phyloP scores from a whole-genome alignment of 2,797 vertebrate species.

The Rousettus madagascariensis region DNA sequence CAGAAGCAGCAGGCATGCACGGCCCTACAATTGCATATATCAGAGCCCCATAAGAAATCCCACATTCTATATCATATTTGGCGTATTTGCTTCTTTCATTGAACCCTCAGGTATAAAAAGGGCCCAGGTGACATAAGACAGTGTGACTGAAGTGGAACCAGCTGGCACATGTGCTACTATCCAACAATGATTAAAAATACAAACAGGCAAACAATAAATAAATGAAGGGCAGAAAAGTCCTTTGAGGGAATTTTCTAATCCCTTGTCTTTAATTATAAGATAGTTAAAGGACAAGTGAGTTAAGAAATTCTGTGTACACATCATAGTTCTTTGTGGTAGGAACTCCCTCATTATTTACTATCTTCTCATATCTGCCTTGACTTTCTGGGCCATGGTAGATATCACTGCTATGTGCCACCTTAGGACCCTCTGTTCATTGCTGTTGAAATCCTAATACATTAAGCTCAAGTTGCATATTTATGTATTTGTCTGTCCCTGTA shows the following conservation, averaged over 20 bases:
- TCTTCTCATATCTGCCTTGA: not conserved
- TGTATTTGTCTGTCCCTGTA: not conserved
- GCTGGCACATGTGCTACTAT: not conserved
- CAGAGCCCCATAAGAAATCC: not conserved
- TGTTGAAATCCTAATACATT: not conserved
- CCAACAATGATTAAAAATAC: not conserved
- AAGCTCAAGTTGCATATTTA: not conserved
- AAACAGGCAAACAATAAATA: not conserved
- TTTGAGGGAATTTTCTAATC: not conserved
- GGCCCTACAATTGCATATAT: not conserved
- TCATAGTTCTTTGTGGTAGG: not conserved
- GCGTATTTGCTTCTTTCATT: not conserved
- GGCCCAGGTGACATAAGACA: not conserved
- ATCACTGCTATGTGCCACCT: not conserved
- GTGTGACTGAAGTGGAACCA: not conserved
- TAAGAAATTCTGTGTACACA: not conserved
- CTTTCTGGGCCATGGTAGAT: not conserved
- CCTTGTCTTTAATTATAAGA: not conserved
- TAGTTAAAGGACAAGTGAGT: not conserved
- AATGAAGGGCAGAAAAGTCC: not conserved
- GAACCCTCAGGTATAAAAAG: not conserved
- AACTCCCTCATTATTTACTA: accelerated
- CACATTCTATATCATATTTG: not conserved
- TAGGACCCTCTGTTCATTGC: not conserved
- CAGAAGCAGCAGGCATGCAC: not conserved